Conservation (phyloP, 2,797 vertebrate genomes). For the Limnodromus scolopaceus region DNA sequence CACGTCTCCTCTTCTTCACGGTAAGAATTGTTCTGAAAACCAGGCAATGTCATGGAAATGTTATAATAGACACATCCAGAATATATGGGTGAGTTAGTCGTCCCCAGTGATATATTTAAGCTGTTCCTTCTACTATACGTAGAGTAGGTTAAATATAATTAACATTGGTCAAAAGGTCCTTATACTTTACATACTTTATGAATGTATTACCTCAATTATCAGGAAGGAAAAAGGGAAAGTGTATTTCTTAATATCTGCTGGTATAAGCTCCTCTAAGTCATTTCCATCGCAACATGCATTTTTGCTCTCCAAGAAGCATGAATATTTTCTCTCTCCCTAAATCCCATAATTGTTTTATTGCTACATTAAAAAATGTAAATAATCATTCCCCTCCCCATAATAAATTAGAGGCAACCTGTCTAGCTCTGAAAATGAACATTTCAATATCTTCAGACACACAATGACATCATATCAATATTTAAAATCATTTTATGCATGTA, state of each 20-base stretch:
- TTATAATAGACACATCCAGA: slow-evolving; percentile 60
- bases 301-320: slow-evolving; percentile 4
- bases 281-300: not conserved
- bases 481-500: slow-evolving; percentile 98
- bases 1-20: slow-evolving; percentile 19
- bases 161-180: not conserved
- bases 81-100: not conserved
- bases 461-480: slow-evolving; percentile 98
- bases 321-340: slow-evolving; percentile 30
- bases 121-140: not conserved
- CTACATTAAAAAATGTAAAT: slow-evolving; percentile 84
- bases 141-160: slow-evolving; percentile 9
- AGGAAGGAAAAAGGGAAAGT: not conserved
- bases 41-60: slow-evolving; percentile 42
- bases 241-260: slow-evolving; percentile 31
- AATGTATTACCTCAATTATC: slow-evolving; percentile 37
- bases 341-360: slow-evolving; percentile 76
- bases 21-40: not conserved
- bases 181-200: slow-evolving; percentile 3
- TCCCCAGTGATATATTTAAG: not conserved
- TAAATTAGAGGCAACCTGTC: slow-evolving; percentile 86
- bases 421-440: slow-evolving; percentile 94
- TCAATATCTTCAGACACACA: slow-evolving; percentile 91
- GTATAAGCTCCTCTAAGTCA: not conserved
- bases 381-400: slow-evolving; percentile 80